Conservation (phyloP, 2,113 vertebrate genomes). For the Propithecus coquereli region DNA sequence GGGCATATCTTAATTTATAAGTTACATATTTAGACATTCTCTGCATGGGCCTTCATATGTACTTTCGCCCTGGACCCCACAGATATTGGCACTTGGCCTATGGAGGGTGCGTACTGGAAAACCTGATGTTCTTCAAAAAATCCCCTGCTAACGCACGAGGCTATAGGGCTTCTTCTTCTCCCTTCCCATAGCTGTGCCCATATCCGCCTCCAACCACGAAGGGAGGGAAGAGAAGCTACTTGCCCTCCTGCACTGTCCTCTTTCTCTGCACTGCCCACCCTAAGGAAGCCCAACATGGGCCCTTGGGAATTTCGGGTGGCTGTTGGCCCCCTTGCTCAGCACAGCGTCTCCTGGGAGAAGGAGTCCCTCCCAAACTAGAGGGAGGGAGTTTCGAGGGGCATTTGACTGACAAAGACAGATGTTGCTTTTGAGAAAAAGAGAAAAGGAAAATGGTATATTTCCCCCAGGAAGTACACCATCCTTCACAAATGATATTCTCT, state of each 20-base stretch:
- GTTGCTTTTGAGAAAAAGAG: neutral
- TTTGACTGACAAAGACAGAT: neutral
- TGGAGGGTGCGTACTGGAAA: neutral
- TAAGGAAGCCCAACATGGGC: neutral
- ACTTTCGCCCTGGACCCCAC: neutral
- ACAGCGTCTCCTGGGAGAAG: neutral
- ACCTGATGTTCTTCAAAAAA: neutral
- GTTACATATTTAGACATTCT: neutral
- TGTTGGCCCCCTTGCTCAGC: neutral
- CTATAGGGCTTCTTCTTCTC: neutral
- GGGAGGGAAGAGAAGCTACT: neutral
- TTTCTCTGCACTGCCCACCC: neutral
- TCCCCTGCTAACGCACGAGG: neutral
- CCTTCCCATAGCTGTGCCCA: fast-evolving
- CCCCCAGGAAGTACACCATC: neutral
- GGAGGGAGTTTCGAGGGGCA: neutral
- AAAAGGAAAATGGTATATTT: neutral
- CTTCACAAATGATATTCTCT: constrained; percentile 39
- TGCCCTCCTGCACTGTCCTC: fast-evolving
- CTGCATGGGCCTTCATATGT: neutral
- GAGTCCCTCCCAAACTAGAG: neutral
- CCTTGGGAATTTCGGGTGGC: neutral
- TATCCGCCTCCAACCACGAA: neutral
- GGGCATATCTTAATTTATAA: neutral
- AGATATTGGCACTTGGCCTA: neutral